Base-by-base conservation (phyloP, 1,140 invertebrate species). In the Cydia strobilella region DNA sequence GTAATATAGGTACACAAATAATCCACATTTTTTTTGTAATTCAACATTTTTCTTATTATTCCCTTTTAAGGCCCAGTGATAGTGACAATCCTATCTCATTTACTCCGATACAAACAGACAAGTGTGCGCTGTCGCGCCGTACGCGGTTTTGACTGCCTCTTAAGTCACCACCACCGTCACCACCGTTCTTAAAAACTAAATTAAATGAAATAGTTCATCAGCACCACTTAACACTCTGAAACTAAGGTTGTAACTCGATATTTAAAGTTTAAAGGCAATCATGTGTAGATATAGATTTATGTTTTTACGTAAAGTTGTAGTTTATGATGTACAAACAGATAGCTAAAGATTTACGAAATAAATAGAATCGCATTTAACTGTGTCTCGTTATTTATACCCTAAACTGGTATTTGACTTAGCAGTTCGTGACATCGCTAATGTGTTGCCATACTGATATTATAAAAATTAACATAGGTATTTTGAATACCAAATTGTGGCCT, bases 241-340 rank as follows among this genome's bases (percentile, higher is more conserved):
- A 90, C 88, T 90, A 90, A 84, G 90, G 90, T 92, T 92, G 90
- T 92, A 91, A 91, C 83, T 91, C 81, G 84, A 90, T 90, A 89
- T 89, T 87, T 77, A 90, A 86, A 78, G 79, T 87, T 86, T 88
- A 79, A 86, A 76, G 80, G 88, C 80, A 85, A 89, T 86, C 80
- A 85, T 90, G 84, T 85, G 85, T 90, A 90, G 87, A 85, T 89
- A 85, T 89, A 75, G 27, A 54, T 76, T 84, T 88, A 92, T 90
- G 89, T 92, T 92, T 92, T 90, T 92, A 92, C 88, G 88, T 92
- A 87, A 89, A 81, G n/a, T 83, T 76, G 86, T 90, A 91, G 89
- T 82, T 85, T 83, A 87, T 85, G 79, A 84, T 91, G 87, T 92
- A 92, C 88, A 92, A 92, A 88, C 81, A 76, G 78, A 87, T 90